Evolutionary conservation across 2,797 vertebrate genomes (phyloP), one percentile per base, ranked within the genome.

Genomic region (Mormyrops attenuatus): DNA sequence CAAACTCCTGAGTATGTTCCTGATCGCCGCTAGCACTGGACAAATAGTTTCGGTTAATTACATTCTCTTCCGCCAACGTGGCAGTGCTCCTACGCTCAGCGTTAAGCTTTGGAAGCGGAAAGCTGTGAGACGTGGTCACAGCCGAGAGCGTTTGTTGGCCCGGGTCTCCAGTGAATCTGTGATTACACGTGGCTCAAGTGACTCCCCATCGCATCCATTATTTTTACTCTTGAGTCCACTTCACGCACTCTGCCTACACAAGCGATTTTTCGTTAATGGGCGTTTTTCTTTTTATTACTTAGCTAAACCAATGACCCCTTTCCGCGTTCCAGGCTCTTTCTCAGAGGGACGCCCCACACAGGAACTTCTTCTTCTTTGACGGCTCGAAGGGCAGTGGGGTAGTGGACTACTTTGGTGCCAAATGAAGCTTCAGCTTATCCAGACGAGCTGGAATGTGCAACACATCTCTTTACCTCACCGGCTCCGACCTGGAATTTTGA

Each of bases 301-400:
- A 53, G 53, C 52, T 41, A 38, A 34, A 87, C 49, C 47, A 3
- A 9, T 87, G 26, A 57, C 85, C 52, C 47, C 20, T 63, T 47
- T 44, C 38, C 86, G 8, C 3, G 88, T 90, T 84, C 5, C 93
- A 98, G 98, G 98, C 97, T 5, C 94, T 98, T 30, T 99, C 98
- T 90, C 97, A 98, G 34, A 94, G 98, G 91, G 98, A 98, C n/a
- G 92, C 96, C 26, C 98, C 98, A 3, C 97, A 98, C 95, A 96
- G 97, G 91, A 99, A 99, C 93, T 98, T 98, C 95, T 99, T 99
- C 95, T 98, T 99, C 94, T 99, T 99, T 0, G 97, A 99, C 0
- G 98, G 97, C 8, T 95, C 97, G 47, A 97, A 97, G 93, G 97
- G 98, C 52, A 97, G 93, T 2, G 98, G 98, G 0, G 89, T 98